Conservation (phyloP, 2,113 vertebrate species). For the Phalacrocorax carbo region DNA sequence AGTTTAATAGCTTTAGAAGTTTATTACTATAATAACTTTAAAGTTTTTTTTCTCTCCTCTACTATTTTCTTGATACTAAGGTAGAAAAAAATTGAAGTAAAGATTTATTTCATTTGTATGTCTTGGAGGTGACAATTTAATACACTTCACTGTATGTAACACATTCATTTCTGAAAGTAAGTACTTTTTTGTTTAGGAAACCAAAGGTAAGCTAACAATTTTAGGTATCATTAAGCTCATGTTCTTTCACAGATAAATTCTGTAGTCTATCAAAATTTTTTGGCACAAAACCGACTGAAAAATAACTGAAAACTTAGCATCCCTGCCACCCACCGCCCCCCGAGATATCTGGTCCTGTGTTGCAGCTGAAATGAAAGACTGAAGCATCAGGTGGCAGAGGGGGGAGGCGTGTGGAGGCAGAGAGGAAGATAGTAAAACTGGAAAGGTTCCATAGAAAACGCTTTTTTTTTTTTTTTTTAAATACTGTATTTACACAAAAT, state of each 20-base stretch:
- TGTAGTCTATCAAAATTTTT: conserved; percentile 60
- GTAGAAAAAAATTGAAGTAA: background rate
- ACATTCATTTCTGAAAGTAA: background rate
- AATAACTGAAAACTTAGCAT: conserved; percentile 68
- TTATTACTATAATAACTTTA: background rate
- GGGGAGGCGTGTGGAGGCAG: background rate
- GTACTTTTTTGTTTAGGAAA: background rate
- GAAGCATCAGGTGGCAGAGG: background rate
- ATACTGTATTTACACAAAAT: conserved; percentile 70
- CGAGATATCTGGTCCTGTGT: background rate
- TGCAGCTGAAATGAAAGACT: background rate
- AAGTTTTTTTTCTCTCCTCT: background rate
- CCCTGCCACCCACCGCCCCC: background rate
- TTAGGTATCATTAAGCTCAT: background rate
- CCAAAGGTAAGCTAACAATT: background rate
- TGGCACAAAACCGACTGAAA: conserved; percentile 71
- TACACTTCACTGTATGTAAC: background rate
- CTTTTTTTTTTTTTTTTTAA: background rate
- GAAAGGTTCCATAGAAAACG: background rate
- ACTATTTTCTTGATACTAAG: background rate
- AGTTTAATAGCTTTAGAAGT: background rate
- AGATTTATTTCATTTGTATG: background rate
- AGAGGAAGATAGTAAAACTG: background rate
- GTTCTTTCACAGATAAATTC: background rate
- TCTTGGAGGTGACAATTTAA: background rate